A percentile compares a stretch with the other conserved stretches of the same genome.
Conservation (phyloP, 2,888 invertebrate genomes). For the Ochropacha duplaris region DNA sequence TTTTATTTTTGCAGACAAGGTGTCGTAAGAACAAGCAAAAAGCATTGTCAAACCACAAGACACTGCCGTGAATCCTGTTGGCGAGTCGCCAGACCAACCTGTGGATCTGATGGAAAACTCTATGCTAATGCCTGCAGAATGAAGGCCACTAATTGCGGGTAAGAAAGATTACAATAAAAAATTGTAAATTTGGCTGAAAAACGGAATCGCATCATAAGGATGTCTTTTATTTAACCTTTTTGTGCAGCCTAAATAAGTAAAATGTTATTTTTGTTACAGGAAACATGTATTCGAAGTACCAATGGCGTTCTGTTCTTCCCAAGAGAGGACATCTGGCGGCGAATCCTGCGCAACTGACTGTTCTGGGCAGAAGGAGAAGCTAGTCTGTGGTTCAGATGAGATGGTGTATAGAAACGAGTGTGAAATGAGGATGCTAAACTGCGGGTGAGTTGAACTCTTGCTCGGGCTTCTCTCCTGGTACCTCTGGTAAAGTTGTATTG, state of each 20-base stretch:
- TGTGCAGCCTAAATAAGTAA: no score
- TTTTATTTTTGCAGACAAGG: conserved; percentile 85
- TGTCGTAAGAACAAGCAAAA: conserved; percentile 93
- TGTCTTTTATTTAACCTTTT: no score
- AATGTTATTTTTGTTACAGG: conserved; percentile 64
- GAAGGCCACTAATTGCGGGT: conserved; percentile 97
- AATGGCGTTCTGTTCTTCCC: conserved; percentile 92
- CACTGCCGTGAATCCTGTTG: conserved; percentile 96
- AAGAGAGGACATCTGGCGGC: conserved; percentile 87
- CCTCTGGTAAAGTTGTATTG: not conserved
- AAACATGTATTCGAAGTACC: conserved; percentile 97
- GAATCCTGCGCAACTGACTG: conserved; percentile 90
- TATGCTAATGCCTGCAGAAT: conserved; percentile 95
- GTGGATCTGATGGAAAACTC: conserved; percentile 94
- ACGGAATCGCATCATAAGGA: no score
- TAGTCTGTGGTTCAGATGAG: conserved; percentile 94
- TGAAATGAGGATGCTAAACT: conserved; percentile 93
- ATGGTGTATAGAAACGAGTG: conserved; percentile 94
- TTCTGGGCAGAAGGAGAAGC: conserved; percentile 86
- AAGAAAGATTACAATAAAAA: conserved; percentile 21
- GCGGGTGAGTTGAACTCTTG: conserved; percentile 85
- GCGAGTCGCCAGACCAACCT: conserved; percentile 94
- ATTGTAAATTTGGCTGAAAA: no score
- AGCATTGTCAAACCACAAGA: conserved; percentile 95
- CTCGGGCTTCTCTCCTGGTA: not conserved